Conservation (phyloP, 2,797 vertebrate genomes). For the Anguilla obscura region DNA sequence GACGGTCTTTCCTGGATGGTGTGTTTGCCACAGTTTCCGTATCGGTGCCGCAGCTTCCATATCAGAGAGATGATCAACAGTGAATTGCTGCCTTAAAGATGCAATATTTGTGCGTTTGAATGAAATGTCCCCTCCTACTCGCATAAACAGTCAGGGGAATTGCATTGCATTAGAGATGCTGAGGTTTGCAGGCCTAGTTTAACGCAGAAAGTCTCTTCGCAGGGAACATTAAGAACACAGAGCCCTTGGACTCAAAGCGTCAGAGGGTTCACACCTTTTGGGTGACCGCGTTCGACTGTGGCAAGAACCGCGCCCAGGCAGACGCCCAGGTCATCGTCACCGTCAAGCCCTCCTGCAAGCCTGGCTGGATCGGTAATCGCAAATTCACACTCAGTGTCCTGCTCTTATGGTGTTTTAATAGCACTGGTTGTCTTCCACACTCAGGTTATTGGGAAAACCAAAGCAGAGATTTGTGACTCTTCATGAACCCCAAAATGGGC, state of each 20-base stretch:
- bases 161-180: background rate
- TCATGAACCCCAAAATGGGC: background rate
- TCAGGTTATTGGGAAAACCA: background rate
- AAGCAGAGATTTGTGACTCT: background rate
- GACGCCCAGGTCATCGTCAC: slow-evolving; percentile 94
- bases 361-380: slow-evolving; percentile 92
- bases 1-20: background rate
- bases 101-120: background rate
- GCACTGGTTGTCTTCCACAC: background rate
- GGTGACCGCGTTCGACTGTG: slow-evolving; percentile 97
- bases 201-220: slow-evolving; percentile 41
- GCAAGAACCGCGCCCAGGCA: slow-evolving; percentile 93
- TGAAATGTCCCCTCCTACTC: background rate
- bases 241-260: slow-evolving; percentile 89
- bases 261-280: slow-evolving; percentile 91
- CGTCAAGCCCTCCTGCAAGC: slow-evolving; percentile 97
- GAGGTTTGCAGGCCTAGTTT: background rate
- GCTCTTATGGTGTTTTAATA: background rate
- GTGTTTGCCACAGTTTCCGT: background rate
- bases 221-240: slow-evolving; percentile 98
- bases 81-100: background rate
- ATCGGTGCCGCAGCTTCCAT: background rate
- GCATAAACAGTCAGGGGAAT: background rate
- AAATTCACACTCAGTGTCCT: background rate
- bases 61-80: background rate